Evolutionary conservation across 2,113 vertebrate genomes (phyloP).

Genomic region (Cyanocitta stelleri): DNA sequence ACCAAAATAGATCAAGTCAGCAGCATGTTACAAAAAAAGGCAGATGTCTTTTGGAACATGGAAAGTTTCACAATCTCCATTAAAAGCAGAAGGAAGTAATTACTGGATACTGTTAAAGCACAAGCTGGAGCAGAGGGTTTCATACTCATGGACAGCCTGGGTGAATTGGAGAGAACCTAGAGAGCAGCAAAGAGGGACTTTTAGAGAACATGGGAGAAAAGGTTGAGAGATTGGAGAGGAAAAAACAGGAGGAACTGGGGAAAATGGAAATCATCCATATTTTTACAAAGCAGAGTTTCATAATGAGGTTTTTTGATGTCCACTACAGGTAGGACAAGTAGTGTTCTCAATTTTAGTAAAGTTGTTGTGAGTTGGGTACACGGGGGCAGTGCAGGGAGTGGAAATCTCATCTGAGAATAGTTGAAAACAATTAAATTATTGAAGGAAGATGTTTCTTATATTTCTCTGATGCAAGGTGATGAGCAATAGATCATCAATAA

Average conservation of each 20-base stretch:
- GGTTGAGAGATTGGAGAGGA: not conserved
- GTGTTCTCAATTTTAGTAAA: not conserved
- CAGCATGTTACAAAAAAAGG: not conserved
- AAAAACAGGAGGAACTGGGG: not conserved
- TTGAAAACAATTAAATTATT: not conserved
- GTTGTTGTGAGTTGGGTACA: not conserved
- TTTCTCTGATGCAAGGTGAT: not conserved
- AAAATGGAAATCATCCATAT: not conserved
- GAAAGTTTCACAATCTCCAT: not conserved
- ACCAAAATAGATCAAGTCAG: not conserved
- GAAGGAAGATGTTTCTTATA: not conserved
- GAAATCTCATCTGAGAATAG: not conserved
- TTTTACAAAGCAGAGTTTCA: not conserved
- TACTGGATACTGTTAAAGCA: not conserved
- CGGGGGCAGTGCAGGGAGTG: fast-evolving
- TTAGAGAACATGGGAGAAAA: not conserved
- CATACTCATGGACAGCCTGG: fast-evolving
- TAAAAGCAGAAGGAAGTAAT: not conserved
- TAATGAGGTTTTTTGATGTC: not conserved
- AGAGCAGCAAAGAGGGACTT: not conserved
- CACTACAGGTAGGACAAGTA: not conserved
- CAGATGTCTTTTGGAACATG: not conserved
- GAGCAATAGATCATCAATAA: not conserved
- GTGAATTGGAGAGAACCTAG: not conserved
- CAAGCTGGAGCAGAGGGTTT: not conserved